phyloP scores from a whole-genome alignment of 1,140 invertebrate species.

The Drosophila azteca region DNA sequence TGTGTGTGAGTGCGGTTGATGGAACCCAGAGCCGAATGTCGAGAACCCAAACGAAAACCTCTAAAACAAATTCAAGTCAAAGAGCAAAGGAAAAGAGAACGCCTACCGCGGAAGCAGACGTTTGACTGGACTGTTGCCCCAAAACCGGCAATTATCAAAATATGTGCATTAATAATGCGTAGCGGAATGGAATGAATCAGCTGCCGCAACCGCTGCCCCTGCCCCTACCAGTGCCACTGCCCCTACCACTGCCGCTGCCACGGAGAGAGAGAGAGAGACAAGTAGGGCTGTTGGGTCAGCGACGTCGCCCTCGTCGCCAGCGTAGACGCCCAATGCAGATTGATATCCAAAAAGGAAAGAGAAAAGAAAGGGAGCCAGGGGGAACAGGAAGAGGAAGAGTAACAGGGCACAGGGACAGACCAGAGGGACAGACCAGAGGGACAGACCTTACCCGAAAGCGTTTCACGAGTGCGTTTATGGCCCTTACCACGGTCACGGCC shows the following conservation, averaged over 20 bases:
- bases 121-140: slow-evolving; percentile 51
- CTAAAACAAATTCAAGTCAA: slow-evolving; percentile 74
- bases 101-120: slow-evolving; percentile 78
- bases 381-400: slow-evolving; percentile 4
- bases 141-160: slow-evolving; percentile 81
- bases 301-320: slow-evolving; percentile 32
- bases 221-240: too few relatives aligned
- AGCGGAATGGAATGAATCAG: slow-evolving; percentile 80
- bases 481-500: slow-evolving; percentile 34
- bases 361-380: slow-evolving; percentile 24
- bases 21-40: background rate
- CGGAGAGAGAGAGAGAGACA: slow-evolving; percentile 30
- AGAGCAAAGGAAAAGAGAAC: slow-evolving; percentile 61
- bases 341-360: slow-evolving; percentile 52
- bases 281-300: slow-evolving; percentile 37
- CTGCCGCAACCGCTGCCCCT: too few relatives aligned
- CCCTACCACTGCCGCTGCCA: background rate
- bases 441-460: slow-evolving; percentile 24
- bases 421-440: too few relatives aligned
- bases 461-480: slow-evolving; percentile 53
- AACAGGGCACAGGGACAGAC: background rate
- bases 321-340: slow-evolving; percentile 69
- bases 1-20: slow-evolving; percentile 13
- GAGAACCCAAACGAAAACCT: slow-evolving; percentile 36
- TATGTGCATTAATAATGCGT: slow-evolving; percentile 81